Evolutionary conservation across 2,797 vertebrate species (phyloP), one percentile per base, ranked within the genome.

Genomic region (Rachycentron canadum): DNA sequence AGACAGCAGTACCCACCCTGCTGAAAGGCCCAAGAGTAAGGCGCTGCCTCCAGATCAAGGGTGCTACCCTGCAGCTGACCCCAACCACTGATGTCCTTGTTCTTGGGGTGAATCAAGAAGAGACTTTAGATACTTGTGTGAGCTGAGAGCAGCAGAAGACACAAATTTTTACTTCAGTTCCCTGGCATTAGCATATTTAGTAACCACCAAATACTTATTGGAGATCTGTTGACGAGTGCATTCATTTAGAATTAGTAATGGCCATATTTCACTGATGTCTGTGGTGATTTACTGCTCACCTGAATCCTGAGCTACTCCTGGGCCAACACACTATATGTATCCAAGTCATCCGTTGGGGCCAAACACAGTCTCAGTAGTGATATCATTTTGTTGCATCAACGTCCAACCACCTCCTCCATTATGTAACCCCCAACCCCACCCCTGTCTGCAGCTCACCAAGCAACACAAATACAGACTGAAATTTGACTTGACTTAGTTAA

Each of bases 311-410:
- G 52, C 13, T 53, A 21, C 25, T 50, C 38, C 61, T 55, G 7
- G 32, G 34, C 12, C 9, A 25, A 52, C 1, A n/a, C 38, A 64
- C n/a, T 28, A 53, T 49, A 66, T 34, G 43, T 67, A 60, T 74
- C 73, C 52, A 53, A 82, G 49, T 78, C 73, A 79, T 68, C 55
- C 1, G 5, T 49, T 11, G 32, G 32, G 36, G n/a, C 12, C 43
- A 82, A 85, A 84, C 75, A 78, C 9, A 78, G 66, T 79, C 58
- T 64, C 32, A 69, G 74, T 49, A 68, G 72, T 81, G 83, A 85
- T 76, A 52, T 83, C 69, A 79, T 53, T 73, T 60, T 72, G 52
- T 83, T 86, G 74, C 76, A 74, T 86, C 79, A 55, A 76, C 69
- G 66, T 83, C n/a, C n/a, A n/a, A n/a, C 70, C 32, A 76, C 69